Evolutionary conservation across 2,888 invertebrate species (phyloP).

Genomic region (Ypsolopha sequella): DNA sequence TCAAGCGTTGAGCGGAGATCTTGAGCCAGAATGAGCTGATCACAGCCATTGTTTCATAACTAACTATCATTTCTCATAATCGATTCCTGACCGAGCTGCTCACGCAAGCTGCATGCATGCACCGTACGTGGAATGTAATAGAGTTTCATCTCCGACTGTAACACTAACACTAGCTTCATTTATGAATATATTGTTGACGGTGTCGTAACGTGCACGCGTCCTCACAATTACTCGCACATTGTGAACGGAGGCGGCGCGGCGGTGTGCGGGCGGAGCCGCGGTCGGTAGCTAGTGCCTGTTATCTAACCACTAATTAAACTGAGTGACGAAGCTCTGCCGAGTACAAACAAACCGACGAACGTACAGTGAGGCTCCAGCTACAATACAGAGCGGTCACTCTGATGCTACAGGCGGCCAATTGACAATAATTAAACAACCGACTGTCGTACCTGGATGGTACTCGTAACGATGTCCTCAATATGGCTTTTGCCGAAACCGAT

Average conservation of each 20-base stretch:
- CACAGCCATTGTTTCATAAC: conserved; percentile 17
- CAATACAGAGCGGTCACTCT: not conserved
- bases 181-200: not conserved
- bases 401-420: too few relatives aligned
- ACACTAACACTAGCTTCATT: not conserved
- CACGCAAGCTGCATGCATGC: not conserved
- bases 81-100: not conserved
- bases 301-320: conserved; percentile 14
- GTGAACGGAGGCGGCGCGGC: not conserved
- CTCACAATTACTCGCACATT: not conserved
- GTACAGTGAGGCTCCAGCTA: not conserved
- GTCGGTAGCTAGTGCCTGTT: too few relatives aligned
- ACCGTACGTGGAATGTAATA: conserved; percentile 6
- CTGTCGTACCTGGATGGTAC: too few relatives aligned
- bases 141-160: conserved; percentile 3
- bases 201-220: not conserved
- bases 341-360: conserved; percentile 31
- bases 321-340: conserved; percentile 30
- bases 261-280: conserved; percentile 14
- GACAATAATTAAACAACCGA: too few relatives aligned
- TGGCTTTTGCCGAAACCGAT: too few relatives aligned
- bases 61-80: conserved; percentile 18
- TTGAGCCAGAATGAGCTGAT: conserved; percentile 13
- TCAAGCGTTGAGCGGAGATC: not conserved
- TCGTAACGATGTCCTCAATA: too few relatives aligned